Conservation (phyloP, 2,888 invertebrate species). For the Oscheius myriophilus region DNA sequence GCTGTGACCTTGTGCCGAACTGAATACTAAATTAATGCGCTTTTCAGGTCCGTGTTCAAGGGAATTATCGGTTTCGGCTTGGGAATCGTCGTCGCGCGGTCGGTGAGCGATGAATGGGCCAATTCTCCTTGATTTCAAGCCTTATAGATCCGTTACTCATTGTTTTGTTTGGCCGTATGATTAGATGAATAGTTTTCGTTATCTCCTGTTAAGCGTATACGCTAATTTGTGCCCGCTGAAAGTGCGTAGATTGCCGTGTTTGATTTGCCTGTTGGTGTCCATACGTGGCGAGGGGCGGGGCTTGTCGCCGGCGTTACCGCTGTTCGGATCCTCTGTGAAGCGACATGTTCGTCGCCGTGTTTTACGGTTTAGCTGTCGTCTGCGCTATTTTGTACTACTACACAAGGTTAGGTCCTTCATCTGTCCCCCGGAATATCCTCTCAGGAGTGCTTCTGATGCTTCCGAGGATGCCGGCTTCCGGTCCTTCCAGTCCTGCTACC, state of each 20-base stretch:
- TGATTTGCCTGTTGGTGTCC: slow-evolving; percentile 15
- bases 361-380: slow-evolving; percentile 59
- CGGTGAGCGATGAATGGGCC: slow-evolving; percentile 57
- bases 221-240: too few relatives aligned
- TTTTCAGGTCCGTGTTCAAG: slow-evolving; percentile 55
- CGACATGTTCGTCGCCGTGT: slow-evolving; percentile 51
- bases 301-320: neutral
- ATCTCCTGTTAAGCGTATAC: too few relatives aligned
- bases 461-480: slow-evolving; percentile 70
- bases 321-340: neutral
- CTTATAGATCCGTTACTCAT: too few relatives aligned
- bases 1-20: neutral
- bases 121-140: slow-evolving; percentile 32
- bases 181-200: too few relatives aligned
- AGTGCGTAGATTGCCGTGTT: neutral
- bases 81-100: slow-evolving; percentile 52
- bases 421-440: neutral
- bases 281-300: slow-evolving; percentile 26
- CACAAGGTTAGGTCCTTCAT: slow-evolving; percentile 65
- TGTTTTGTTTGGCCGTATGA: too few relatives aligned
- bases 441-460: slow-evolving; percentile 32
- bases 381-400: slow-evolving; percentile 72
- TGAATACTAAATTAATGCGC: too few relatives aligned
- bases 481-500: slow-evolving; percentile 73
- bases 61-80: slow-evolving; percentile 54